Evolutionary conservation across 2,113 vertebrate species (phyloP), one percentile per base, ranked within the genome.

Genomic region (Physeter macrocephalus): DNA sequence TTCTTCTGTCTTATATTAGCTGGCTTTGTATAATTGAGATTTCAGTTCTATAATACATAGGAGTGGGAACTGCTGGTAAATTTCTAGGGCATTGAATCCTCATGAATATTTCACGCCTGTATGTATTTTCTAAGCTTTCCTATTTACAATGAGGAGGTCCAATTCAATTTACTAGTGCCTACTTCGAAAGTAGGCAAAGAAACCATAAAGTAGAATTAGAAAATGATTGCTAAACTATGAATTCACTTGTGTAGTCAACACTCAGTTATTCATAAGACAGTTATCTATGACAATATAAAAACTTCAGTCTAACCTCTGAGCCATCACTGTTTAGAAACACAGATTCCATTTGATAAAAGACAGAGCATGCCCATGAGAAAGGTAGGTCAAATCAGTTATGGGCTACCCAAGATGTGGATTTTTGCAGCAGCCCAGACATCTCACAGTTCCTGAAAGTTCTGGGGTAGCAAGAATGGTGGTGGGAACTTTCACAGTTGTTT

Each of bases 21-120:
- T 97, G 90, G 77, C 88, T 98, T 97, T 97, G 92, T 98, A 89
- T 98, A 97, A 98, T 96, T 98, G 98, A 97, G 95, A 97, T 96
- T 97, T 98, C 93, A 92, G 1, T 94, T 96, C 95, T 92, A 52
- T 97, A 96, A 93, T 87, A 96, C 94, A 90, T 69, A 94, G 89
- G 77, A 95, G 34, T 95, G 71, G 69, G 66, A 94, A 81, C 95
- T 93, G 64, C 92, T 94, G 90, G 90, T 98, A 94, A 94, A 97
- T 97, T 97, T 93, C 95, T 77, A 78, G 93, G 87, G 93, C 97
- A 95, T 93, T 95, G 93, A 94, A 92, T 92, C 74, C 62, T 98
- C 81, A 97, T 98, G 96, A 98, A 98, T 98, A 97, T 98, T 98
- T 97, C 94, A 97, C 96, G 72, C 82, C 67, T 66, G n/a, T 64